Conservation (phyloP, 2,113 vertebrate species). For the Malurus alboscapulatus region DNA sequence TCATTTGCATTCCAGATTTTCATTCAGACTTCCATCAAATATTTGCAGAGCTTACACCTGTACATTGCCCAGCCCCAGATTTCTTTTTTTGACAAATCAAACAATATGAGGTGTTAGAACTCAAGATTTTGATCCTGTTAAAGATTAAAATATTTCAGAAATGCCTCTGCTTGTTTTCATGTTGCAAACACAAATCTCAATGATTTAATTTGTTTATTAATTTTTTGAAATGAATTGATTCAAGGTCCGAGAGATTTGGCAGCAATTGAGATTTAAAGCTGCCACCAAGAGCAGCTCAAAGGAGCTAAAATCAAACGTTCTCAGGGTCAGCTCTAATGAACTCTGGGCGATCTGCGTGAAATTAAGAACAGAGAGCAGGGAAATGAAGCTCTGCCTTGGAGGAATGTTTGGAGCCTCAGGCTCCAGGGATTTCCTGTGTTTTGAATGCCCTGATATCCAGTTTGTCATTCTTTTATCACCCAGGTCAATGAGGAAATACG, state of each 20-base stretch:
- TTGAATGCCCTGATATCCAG: not conserved
- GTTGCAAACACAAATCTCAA: not conserved
- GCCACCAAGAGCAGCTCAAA: not conserved
- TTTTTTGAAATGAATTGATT: slow-evolving; percentile 1
- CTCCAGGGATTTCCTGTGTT: not conserved
- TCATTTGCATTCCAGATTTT: not conserved
- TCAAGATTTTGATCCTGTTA: not conserved
- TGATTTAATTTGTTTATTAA: not conserved
- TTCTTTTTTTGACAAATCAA: not conserved
- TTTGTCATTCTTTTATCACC: not conserved
- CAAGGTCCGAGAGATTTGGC: not conserved
- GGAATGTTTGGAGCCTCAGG: not conserved
- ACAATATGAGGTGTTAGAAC: not conserved
- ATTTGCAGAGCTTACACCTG: not conserved
- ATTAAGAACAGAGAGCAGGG: not conserved
- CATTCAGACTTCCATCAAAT: not conserved
- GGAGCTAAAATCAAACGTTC: not conserved
- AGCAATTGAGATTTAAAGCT: not conserved
- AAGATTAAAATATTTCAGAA: not conserved
- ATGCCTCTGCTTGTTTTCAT: not conserved
- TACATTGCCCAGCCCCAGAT: no score
- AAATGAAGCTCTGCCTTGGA: not conserved
- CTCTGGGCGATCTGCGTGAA: not conserved
- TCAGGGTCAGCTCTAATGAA: not conserved
- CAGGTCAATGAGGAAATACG: no score